phyloP scores from a whole-genome alignment of 2,797 vertebrate genomes.

The Nannoperca australis region DNA sequence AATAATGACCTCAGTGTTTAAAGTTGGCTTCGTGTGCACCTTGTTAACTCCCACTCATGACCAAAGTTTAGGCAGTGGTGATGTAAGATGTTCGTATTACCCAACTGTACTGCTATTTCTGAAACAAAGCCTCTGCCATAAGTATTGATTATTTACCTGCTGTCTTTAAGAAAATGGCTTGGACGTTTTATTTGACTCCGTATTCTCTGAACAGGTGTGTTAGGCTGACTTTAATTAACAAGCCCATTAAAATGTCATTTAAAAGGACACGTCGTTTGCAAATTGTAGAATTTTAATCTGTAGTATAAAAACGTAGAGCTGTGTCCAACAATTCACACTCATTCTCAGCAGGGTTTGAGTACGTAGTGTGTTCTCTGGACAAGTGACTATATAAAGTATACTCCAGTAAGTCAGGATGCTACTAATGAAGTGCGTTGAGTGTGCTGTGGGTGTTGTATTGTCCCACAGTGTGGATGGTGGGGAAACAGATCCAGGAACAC shows the following conservation, averaged over 20 bases:
- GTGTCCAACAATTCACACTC: not conserved
- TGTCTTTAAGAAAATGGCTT: not conserved
- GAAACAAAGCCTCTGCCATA: constrained; percentile 19
- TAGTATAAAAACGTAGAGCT: not conserved
- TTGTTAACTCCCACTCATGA: constrained; percentile 58
- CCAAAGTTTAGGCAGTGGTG: constrained; percentile 49
- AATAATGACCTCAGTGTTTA: constrained; percentile 41
- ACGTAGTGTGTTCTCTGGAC: not conserved
- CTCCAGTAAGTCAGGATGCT: not conserved
- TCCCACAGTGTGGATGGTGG: not conserved
- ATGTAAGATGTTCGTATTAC: constrained; percentile 54
- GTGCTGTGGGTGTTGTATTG: not conserved
- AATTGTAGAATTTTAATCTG: not conserved
- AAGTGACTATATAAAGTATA: not conserved
- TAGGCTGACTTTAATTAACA: not conserved
- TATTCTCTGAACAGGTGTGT: not conserved
- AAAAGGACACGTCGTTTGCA: not conserved
- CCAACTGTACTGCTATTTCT: constrained; percentile 43
- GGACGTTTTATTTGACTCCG: not conserved
- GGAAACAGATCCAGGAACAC: not conserved
- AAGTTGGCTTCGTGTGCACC: constrained; percentile 38
- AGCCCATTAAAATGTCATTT: not conserved
- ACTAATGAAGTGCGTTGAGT: not conserved
- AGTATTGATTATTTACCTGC: constrained; percentile 6
- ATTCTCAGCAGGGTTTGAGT: not conserved